Conservation (phyloP, 1,140 invertebrate genomes). For the Tigriopus japonicus region DNA sequence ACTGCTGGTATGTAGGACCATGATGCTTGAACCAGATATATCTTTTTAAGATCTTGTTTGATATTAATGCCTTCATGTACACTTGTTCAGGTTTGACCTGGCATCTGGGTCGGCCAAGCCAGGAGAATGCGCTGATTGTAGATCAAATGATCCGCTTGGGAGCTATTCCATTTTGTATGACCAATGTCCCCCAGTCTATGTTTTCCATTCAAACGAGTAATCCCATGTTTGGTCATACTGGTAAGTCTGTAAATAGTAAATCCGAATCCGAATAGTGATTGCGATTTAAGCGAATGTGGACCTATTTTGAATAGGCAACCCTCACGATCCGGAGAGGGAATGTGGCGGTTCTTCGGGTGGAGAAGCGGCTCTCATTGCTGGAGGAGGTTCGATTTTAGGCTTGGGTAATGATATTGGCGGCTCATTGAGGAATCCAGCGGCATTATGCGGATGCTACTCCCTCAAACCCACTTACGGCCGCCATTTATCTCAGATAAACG, state of each 20-base stretch:
- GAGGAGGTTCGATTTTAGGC: conserved; percentile 61
- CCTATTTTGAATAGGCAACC: conserved; percentile 36
- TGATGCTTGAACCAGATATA: too few species aligned
- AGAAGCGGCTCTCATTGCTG: conserved; percentile 42
- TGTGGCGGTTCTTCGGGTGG: conserved; percentile 63
- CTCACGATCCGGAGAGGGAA: conserved; percentile 63
- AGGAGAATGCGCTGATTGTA: conserved; percentile 44
- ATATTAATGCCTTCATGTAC: too few species aligned
- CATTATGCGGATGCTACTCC: conserved; percentile 88
- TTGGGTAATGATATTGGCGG: conserved; percentile 85
- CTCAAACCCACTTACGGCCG: conserved; percentile 66
- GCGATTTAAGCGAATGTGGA: too few species aligned
- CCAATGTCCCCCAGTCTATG: conserved; percentile 66
- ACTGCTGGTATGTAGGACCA: too few species aligned
- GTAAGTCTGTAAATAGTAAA: conserved; percentile 16
- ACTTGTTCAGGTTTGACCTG: too few species aligned
- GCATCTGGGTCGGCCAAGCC: neutral
- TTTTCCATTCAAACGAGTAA: conserved; percentile 70
- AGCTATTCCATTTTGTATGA: conserved; percentile 51
- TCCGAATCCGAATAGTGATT: too few species aligned
- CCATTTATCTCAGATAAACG: too few species aligned
- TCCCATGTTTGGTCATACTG: conserved; percentile 59
- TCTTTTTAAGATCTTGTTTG: too few species aligned
- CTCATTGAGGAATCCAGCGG: conserved; percentile 80
- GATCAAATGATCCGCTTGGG: conserved; percentile 39